Conservation (phyloP, 2,888 invertebrate species). For the Nomada hirtipes region DNA sequence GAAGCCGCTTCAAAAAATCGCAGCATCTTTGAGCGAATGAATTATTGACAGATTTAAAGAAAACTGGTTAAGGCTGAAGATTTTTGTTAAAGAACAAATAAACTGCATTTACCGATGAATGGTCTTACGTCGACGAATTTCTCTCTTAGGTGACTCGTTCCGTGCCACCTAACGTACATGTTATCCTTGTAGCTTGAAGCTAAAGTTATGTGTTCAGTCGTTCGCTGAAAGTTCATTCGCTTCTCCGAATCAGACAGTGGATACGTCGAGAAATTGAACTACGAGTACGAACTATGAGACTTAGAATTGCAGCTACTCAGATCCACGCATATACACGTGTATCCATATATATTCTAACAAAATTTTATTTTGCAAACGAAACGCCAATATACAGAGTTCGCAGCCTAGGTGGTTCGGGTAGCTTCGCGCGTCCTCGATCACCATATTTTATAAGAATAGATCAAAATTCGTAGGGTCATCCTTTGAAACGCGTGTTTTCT, state of each 20-base stretch:
- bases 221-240: constrained; percentile 4
- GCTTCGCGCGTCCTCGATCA: constrained; percentile 55
- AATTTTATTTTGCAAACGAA: constrained; percentile 73
- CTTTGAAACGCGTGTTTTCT: not conserved
- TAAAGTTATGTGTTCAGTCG: not conserved
- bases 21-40: no score
- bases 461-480: not conserved
- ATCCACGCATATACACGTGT: constrained; percentile 44
- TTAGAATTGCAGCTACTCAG: constrained; percentile 39
- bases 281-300: not conserved
- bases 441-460: constrained; percentile 45
- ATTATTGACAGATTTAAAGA: no score
- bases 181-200: not conserved
- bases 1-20: no score
- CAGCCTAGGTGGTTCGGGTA: constrained; percentile 48
- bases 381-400: constrained; percentile 49
- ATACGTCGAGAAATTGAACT: not conserved
- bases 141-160: not conserved
- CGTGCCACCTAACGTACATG: no score
- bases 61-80: no score
- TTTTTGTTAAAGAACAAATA: no score
- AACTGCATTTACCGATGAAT: no score
- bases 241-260: not conserved
- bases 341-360: constrained; percentile 67
- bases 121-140: no score